phyloP scores from a whole-genome alignment of 2,888 invertebrate genomes.

The Schrankia costaestrigalis region DNA sequence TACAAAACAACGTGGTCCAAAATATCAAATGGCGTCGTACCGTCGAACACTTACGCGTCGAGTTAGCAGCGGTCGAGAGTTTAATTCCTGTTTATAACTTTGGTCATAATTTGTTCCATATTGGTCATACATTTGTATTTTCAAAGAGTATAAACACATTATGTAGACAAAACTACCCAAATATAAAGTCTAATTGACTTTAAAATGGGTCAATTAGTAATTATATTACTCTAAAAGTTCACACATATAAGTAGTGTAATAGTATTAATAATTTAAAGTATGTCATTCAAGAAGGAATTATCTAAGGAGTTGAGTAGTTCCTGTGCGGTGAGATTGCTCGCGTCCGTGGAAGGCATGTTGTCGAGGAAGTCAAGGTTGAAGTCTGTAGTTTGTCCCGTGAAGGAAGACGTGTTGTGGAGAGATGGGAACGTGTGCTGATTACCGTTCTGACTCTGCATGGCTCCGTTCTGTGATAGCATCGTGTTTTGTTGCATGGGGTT shows the following conservation, averaged over 20 bases:
- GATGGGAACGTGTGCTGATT: constrained; percentile 52
- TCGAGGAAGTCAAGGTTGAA: constrained; percentile 93
- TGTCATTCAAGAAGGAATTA: constrained; percentile 85
- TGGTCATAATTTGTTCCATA: constrained; percentile 63
- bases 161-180: constrained; percentile 32
- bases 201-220: constrained; percentile 35
- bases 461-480: constrained; percentile 41
- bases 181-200: constrained; percentile 42
- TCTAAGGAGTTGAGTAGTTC: constrained; percentile 92
- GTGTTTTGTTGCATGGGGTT: constrained; percentile 45
- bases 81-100: constrained; percentile 69
- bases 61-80: constrained; percentile 17
- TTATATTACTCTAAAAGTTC: constrained; percentile 24
- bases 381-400: constrained; percentile 80
- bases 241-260: constrained; percentile 11
- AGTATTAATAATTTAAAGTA: constrained; percentile 61
- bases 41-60: constrained; percentile 25
- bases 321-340: constrained; percentile 88
- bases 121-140: constrained; percentile 51
- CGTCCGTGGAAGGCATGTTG: constrained; percentile 88
- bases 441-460: constrained; percentile 36
- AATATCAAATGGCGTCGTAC: constrained; percentile 52
- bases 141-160: constrained; percentile 26
- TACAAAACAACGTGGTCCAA: constrained; percentile 69
- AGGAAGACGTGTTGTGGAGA: constrained; percentile 65